Evolutionary conservation across 1,140 invertebrate species (phyloP), one percentile per base, ranked within the genome.

Genomic region (Dreissena rostriformis): DNA sequence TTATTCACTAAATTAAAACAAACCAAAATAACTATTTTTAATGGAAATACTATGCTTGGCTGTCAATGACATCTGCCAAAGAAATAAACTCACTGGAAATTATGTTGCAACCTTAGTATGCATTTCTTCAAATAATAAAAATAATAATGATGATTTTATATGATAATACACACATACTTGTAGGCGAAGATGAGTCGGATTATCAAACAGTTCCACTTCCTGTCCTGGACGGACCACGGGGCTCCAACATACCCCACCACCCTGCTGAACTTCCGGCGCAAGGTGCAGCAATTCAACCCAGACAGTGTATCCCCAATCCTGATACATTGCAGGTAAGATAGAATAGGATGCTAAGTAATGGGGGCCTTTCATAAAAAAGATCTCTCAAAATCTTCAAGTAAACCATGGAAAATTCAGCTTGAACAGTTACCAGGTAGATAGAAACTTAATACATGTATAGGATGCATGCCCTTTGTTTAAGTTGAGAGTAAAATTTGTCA

Each of bases 201-300:
- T 86, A 91, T 96, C 0, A 94, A 95, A 68, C 96, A 96, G 92
- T 96, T 95, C 68, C 96, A 96, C 95, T 95, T 94, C 87, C 94
- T 93, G 17, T 92, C 92, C 22, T 96, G 96, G 96, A 95, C 95
- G 0, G 96, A 96, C 90, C 96, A 96, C 91, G 95, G 95, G 52
- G 95, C 95, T 24, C 96, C 96, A 19, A 94, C 94, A 63, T 94
- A 94, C 79, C 94, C 95, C 2, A 95, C 95, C 75, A 94, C 95
- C 2, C 91, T 96, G 51, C 94, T 96, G 52, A 93, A 94, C 71
- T 94, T 96, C 88, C 94, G 95, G 15, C 93, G 94, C 11, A 95
- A 96, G 92, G 90, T 92, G 11, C 84, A 90, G 65, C 88, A 86
- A 39, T 92, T 90, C 82, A 91, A 88, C 75, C 86, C 89, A 39